phyloP scores from a whole-genome alignment of 2,797 vertebrate species.

The Clarias laeviceps region DNA sequence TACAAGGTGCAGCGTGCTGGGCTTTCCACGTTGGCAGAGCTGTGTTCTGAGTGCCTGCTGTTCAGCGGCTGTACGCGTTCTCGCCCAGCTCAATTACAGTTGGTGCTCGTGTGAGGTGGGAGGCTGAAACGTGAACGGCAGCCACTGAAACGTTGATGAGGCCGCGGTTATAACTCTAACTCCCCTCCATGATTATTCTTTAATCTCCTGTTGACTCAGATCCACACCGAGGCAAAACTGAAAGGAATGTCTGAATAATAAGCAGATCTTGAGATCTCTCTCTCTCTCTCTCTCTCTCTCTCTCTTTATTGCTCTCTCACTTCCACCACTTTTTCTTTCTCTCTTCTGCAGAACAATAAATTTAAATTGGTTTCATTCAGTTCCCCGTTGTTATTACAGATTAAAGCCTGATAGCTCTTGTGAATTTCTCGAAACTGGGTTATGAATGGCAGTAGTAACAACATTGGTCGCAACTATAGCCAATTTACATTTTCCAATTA shows the following conservation, averaged over 20 bases:
- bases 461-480: constrained; percentile 57
- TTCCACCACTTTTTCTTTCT: background rate
- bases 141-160: constrained; percentile 52
- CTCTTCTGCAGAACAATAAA: background rate
- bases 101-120: constrained; percentile 29
- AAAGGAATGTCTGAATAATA: constrained; percentile 14
- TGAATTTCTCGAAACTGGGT: constrained; percentile 58
- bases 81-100: constrained; percentile 53
- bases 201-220: constrained; percentile 60
- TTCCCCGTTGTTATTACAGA: constrained; percentile 3
- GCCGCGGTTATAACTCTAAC: constrained; percentile 49
- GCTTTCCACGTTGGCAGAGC: constrained; percentile 11
- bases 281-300: constrained; percentile 1
- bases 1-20: constrained; percentile 24
- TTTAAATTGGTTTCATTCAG: background rate
- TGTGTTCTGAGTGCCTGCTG: constrained; percentile 14
- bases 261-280: constrained; percentile 10
- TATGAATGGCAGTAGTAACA: constrained; percentile 56
- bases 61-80: constrained; percentile 23
- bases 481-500: constrained; percentile 67
- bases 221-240: constrained; percentile 40
- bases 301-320: background rate
- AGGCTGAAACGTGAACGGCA: constrained; percentile 34
- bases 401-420: constrained; percentile 46
- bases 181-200: constrained; percentile 56